Evolutionary conservation across 2,113 vertebrate species (phyloP).

Genomic region (Coptodon rendalli): DNA sequence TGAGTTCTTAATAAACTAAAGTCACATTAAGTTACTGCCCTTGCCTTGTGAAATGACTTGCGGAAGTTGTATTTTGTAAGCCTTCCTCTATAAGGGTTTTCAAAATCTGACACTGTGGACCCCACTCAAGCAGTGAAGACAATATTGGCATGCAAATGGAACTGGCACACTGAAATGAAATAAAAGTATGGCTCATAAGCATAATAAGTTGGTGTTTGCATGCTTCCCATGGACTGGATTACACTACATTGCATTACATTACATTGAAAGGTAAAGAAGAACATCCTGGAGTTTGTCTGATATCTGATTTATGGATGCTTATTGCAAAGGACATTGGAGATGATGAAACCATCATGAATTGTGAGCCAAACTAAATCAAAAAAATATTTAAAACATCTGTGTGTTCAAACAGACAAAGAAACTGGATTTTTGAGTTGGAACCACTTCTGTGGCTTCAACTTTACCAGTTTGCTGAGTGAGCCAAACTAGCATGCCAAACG

Average conservation of each 20-base stretch:
- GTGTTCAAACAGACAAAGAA: not conserved
- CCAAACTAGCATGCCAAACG: not conserved
- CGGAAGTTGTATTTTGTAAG: not conserved
- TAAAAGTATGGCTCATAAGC: not conserved
- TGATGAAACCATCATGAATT: not conserved
- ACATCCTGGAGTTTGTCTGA: not conserved
- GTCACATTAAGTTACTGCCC: not conserved
- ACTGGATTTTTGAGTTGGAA: not conserved
- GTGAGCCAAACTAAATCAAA: not conserved
- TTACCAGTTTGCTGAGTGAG: not conserved
- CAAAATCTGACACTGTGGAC: not conserved
- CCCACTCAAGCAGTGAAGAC: not conserved
- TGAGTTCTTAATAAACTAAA: not conserved
- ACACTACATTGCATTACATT: not conserved
- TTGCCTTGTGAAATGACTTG: not conserved
- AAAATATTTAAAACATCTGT: not conserved
- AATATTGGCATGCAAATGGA: not conserved
- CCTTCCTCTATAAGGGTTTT: not conserved
- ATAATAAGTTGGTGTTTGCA: not conserved
- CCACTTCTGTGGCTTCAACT: not conserved
- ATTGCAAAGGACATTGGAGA: not conserved
- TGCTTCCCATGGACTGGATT: not conserved
- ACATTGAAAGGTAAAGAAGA: not conserved
- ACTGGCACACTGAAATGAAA: not conserved
- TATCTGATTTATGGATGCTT: not conserved